Evolutionary conservation across 1,140 invertebrate genomes (phyloP).

Genomic region (Apolygus lucorum): DNA sequence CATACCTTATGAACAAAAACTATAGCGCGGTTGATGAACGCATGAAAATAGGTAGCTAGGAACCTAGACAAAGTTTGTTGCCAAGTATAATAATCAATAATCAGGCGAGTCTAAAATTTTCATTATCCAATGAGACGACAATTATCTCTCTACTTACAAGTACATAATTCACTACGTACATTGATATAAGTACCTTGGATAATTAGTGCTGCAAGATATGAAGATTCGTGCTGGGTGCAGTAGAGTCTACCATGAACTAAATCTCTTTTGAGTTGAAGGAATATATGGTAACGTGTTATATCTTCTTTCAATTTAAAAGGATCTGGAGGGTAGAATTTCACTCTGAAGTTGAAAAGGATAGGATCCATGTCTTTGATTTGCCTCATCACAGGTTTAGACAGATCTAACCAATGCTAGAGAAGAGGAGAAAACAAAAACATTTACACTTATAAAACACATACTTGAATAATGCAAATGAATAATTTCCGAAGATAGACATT

Average conservation of each 20-base stretch:
- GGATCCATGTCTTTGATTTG: slow-evolving; percentile 89
- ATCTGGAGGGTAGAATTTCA: slow-evolving; percentile 99
- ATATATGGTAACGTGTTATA: slow-evolving; percentile 91
- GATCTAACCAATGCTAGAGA: slow-evolving; percentile 91
- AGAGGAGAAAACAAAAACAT: slow-evolving; percentile 33
- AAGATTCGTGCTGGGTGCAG: slow-evolving; percentile 79
- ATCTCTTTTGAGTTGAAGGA: slow-evolving; percentile 89
- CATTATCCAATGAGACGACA: too few species aligned
- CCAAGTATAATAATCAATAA: too few species aligned
- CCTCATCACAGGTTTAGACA: slow-evolving; percentile 84
- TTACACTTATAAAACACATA: slow-evolving; percentile 15
- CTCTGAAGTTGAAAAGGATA: slow-evolving; percentile 88
- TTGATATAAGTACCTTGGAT: slow-evolving; percentile 67
- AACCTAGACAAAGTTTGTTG: too few species aligned
- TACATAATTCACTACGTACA: too few species aligned
- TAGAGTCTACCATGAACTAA: slow-evolving; percentile 87
- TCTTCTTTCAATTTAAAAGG: slow-evolving; percentile 95
- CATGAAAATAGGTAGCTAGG: too few species aligned
- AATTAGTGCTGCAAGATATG: slow-evolving; percentile 82
- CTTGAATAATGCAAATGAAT: not conserved
- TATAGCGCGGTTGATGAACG: too few species aligned
- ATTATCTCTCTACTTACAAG: too few species aligned
- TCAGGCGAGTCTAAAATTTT: too few species aligned
- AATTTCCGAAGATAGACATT: not conserved
- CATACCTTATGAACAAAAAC: too few species aligned